Conservation (phyloP, 2,888 invertebrate genomes). For the Lacanobia wlatinum region DNA sequence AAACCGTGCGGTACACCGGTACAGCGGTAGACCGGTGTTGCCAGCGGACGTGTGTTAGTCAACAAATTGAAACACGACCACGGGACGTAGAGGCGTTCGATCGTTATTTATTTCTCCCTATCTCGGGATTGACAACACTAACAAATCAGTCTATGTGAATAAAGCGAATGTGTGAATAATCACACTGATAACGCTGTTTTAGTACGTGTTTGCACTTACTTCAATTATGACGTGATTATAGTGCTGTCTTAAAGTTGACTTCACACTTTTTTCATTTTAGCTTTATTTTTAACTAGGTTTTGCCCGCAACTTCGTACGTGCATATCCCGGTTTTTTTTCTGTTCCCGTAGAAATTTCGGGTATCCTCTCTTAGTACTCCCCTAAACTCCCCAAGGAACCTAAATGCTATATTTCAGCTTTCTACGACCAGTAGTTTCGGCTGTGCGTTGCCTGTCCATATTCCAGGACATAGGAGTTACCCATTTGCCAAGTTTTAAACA, state of each 20-base stretch:
- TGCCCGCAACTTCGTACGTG: too few relatives aligned
- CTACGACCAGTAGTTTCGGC: too few relatives aligned
- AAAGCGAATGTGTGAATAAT: conserved; percentile 37
- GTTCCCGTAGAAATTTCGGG: too few relatives aligned
- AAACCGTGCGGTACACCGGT: conserved; percentile 12
- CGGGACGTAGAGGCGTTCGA: conserved; percentile 55
- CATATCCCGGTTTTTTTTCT: too few relatives aligned
- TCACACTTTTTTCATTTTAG: not conserved
- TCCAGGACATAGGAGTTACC: too few relatives aligned
- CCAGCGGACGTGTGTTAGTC: conserved; percentile 63
- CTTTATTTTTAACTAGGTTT: not conserved
- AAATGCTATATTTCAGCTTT: too few relatives aligned
- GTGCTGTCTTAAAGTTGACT: not conserved
- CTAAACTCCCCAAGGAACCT: too few relatives aligned
- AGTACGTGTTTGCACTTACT: conserved; percentile 31
- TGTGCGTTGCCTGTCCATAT: too few relatives aligned
- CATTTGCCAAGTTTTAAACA: too few relatives aligned
- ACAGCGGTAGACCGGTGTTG: conserved; percentile 5
- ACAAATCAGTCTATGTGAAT: conserved; percentile 55
- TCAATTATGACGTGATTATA: conserved; percentile 38
- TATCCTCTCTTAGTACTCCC: too few relatives aligned
- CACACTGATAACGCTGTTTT: conserved; percentile 47
- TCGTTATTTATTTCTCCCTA: conserved; percentile 61
- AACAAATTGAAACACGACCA: conserved; percentile 65
- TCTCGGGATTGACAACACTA: conserved; percentile 52